Evolutionary conservation across 2,113 vertebrate species (phyloP), one percentile per base, ranked within the genome.

Genomic region (Actinemys pallida): DNA sequence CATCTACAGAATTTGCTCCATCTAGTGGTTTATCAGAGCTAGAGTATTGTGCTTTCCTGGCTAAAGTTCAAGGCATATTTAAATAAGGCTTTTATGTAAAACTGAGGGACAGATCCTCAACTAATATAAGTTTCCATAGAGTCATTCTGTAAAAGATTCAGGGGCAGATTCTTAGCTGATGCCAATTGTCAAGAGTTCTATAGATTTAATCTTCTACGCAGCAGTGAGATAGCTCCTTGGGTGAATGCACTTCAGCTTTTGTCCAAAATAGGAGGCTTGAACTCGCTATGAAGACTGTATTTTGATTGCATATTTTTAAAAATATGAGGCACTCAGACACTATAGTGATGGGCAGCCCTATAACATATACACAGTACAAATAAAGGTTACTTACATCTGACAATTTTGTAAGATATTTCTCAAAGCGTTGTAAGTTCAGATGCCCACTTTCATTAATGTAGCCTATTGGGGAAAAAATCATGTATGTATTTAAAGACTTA

Each of bases 371-470:
- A 76, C 1, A 76, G 6, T 4, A 12, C 5, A 69, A 90, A 85
- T 56, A 10, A 2, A 84, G 88, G 16, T 83, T 96, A 99, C 99
- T 98, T 97, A 99, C 99, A 97, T 99, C 99, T 92, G 99, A 98
- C 59, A 99, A 97, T 95, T 99, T 99, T 92, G 98, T 98, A 95
- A 99, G 98, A 97, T 99, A 99, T 92, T 99, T 99, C 98, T 99
- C 99, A 98, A 99, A 99, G 96, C 99, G 98, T 85, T 95, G 97
- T 95, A 99, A 98, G 98, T 99, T 99, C 89, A 99, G 98, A 96
- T 99, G 98, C 1, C 99, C 99, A 2, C 98, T 99, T 98, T 99
- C 99, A 98, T 99, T 99, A 96, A 99, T 99, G 98, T 99, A 99
- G 94, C 99, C 99, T 99, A 95, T 92, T 91, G 75, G 65, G 72